Percentiles rank a stretch among this genome's conserved stretches.
Evolutionary conservation across 2,888 invertebrate species (phyloP).

Genomic region (Asteroscopus sphinx): DNA sequence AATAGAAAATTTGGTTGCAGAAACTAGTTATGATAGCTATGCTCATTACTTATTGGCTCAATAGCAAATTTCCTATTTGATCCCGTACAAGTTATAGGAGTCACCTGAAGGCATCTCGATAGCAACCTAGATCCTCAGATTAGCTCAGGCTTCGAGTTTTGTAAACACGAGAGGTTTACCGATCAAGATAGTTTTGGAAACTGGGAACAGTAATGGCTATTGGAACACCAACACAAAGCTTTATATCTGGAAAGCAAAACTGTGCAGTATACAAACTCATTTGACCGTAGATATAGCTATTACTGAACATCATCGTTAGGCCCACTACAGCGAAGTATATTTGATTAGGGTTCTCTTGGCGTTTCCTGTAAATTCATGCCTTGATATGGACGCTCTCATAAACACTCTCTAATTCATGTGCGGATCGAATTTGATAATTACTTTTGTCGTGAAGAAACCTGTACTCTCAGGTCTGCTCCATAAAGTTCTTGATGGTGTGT

Average conservation of each 20-base stretch:
- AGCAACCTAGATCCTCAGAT: conserved; percentile 13
- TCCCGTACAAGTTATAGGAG: neutral
- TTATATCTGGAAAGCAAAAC: conserved; percentile 9
- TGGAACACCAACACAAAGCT: conserved; percentile 20
- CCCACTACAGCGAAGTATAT: too few species aligned
- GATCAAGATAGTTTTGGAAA: conserved; percentile 13
- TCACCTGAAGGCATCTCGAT: neutral
- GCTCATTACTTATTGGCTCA: neutral
- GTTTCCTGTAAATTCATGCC: too few species aligned
- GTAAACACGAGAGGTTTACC: conserved; percentile 9
- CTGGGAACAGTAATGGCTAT: conserved; percentile 19
- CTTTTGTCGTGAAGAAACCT: too few species aligned
- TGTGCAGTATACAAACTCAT: neutral
- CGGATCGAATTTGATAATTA: too few species aligned
- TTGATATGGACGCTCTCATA: too few species aligned
- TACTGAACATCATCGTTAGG: too few species aligned
- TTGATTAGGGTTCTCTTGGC: too few species aligned
- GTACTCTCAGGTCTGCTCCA: too few species aligned
- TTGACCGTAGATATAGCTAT: neutral
- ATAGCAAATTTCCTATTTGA: neutral
- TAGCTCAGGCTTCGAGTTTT: neutral
- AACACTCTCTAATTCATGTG: too few species aligned
- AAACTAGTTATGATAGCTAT: neutral
- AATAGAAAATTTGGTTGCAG: too few species aligned
- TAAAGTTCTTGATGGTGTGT: too few species aligned